phyloP scores from a whole-genome alignment of 2,888 invertebrate species.

The Plemyria rubiginata region DNA sequence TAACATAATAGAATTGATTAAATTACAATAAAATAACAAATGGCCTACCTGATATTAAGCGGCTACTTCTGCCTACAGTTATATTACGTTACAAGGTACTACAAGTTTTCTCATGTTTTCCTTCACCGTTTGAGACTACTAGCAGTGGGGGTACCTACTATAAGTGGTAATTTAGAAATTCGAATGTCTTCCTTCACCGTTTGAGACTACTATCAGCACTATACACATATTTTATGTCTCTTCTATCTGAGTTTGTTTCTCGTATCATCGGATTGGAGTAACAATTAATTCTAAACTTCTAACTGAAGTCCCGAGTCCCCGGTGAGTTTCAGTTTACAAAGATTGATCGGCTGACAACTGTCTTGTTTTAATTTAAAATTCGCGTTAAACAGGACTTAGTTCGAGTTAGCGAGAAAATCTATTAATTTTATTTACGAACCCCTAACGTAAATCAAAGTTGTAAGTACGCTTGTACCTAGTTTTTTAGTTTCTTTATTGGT shows the following conservation, averaged over 20 bases:
- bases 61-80: too few relatives aligned
- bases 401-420: constrained; percentile 8
- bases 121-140: too few relatives aligned
- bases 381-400: constrained; percentile 16
- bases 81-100: too few relatives aligned
- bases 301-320: constrained; percentile 26
- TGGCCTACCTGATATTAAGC: too few relatives aligned
- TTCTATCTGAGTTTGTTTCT: constrained; percentile 13
- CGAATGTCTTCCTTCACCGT: too few relatives aligned
- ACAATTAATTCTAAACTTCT: constrained; percentile 36
- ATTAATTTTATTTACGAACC: not conserved
- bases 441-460: too few relatives aligned
- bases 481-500: too few relatives aligned
- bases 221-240: not conserved
- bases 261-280: constrained; percentile 26
- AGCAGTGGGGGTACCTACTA: too few relatives aligned
- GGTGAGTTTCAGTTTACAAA: constrained; percentile 34
- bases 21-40: not conserved
- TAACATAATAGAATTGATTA: not conserved
- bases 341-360: constrained; percentile 39
- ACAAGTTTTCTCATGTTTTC: too few relatives aligned
- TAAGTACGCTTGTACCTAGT: too few relatives aligned
- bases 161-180: too few relatives aligned
- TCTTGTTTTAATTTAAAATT: constrained; percentile 32
- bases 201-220: not conserved